Percentiles rank a stretch among this genome's conserved stretches.
phyloP scores from a whole-genome alignment of 1,140 invertebrate genomes.

The Aphidius gifuensis region DNA sequence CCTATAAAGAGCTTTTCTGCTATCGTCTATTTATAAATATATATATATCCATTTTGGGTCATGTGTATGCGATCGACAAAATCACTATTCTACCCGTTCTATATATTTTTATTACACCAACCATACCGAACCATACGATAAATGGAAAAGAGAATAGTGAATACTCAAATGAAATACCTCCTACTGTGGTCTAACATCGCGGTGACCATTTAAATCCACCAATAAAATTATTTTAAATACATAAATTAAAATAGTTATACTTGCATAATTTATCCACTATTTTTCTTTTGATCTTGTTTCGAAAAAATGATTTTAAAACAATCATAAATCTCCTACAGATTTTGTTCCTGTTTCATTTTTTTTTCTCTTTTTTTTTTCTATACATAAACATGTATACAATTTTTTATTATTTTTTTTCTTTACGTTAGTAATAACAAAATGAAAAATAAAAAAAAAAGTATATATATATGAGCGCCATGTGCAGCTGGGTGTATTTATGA shows the following conservation, averaged over 20 bases:
- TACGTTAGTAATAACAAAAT: neutral
- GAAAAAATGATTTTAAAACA: too few species aligned
- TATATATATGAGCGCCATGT: neutral
- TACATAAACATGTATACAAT: too few species aligned
- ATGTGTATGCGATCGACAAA: conserved; percentile 23
- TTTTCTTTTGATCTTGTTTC: too few species aligned
- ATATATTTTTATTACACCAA: conserved; percentile 21
- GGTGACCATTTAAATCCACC: too few species aligned
- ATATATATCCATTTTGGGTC: conserved; percentile 19
- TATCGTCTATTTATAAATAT: neutral
- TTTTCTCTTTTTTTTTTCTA: too few species aligned
- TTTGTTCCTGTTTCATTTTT: too few species aligned
- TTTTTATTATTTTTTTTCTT: conserved; percentile 8
- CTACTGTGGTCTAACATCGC: too few species aligned
- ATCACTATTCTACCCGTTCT: neutral
- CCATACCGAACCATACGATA: neutral
- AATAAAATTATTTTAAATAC: too few species aligned
- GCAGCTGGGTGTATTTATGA: conserved; percentile 15
- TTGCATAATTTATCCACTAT: too few species aligned
- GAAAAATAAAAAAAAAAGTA: too few species aligned
- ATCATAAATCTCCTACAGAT: too few species aligned
- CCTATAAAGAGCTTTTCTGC: neutral
- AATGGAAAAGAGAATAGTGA: neutral
- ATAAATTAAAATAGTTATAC: too few species aligned
- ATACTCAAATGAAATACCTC: neutral